A percentile compares a stretch with the other conserved stretches of the same genome.
phyloP scores from a whole-genome alignment of 37 sponge, comb jelly and placozoan species.

The Amphimedon queenslandica region DNA sequence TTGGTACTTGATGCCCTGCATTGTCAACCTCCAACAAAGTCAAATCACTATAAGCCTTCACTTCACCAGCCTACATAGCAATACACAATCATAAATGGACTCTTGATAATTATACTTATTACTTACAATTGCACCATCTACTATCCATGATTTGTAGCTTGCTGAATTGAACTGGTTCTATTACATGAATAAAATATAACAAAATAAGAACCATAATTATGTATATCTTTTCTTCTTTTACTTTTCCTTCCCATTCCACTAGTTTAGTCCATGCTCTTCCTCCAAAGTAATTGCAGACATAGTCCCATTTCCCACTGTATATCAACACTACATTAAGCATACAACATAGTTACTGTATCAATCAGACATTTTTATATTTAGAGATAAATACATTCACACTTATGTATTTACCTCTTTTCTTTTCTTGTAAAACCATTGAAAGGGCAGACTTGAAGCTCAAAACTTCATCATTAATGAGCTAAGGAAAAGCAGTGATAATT shows the following conservation, averaged over 20 bases:
- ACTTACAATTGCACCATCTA: conserved; percentile 4
- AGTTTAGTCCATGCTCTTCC: no score
- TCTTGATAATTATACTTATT: not conserved
- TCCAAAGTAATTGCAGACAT: no score
- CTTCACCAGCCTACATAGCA: conserved; percentile 32
- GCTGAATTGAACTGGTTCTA: conserved; percentile 26
- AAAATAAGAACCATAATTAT: no score
- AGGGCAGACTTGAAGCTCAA: no score
- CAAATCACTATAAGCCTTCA: conserved; percentile 36
- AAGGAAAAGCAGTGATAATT: no score
- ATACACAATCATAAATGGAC: not conserved
- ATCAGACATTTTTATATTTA: no score
- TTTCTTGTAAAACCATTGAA: conserved; percentile 22
- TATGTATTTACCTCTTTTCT: conserved; percentile 33
- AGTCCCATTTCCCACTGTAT: conserved; percentile 78
- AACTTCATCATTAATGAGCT: no score
- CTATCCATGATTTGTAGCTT: conserved; percentile 19
- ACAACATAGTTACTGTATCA: no score
- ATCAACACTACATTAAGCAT: conserved; percentile 34
- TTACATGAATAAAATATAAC: no score
- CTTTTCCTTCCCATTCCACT: conserved; percentile 67
- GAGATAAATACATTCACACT: no score
- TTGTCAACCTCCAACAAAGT: conserved; percentile 67
- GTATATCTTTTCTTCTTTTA: not conserved
- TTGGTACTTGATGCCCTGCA: conserved; percentile 82